Evolutionary conservation across 2,888 invertebrate species (phyloP).

Genomic region (Spatulosminthurus flaviceps): DNA sequence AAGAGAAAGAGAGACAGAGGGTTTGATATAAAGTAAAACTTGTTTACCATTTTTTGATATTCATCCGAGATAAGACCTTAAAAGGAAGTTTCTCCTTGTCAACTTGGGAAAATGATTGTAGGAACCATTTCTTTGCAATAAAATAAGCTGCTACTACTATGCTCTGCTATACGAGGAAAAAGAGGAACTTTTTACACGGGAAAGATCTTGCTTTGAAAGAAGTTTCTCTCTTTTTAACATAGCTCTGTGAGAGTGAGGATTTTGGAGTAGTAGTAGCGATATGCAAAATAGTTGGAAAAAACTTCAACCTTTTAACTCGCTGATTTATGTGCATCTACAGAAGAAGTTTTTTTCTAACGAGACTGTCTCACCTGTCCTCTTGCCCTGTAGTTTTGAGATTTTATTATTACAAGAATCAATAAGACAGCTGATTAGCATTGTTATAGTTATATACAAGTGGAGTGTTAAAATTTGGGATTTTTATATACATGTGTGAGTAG

Average conservation of each 20-base stretch:
- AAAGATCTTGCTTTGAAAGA: not conserved
- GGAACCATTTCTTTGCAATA: not conserved
- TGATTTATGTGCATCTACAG: slow-evolving; percentile 9
- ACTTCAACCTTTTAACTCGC: slow-evolving; percentile 12
- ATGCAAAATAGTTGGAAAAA: slow-evolving; percentile 22
- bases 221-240: too few relatives aligned
- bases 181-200: too few relatives aligned
- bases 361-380: too few relatives aligned
- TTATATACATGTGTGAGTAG: too few relatives aligned
- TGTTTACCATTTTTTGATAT: slow-evolving; percentile 6
- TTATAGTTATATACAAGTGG: too few relatives aligned
- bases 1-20: not conserved
- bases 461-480: too few relatives aligned
- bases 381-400: too few relatives aligned
- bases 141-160: not conserved
- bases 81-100: not conserved
- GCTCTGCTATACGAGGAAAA: too few relatives aligned
- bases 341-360: not conserved
- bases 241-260: too few relatives aligned
- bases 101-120: not conserved
- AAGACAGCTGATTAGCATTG: too few relatives aligned
- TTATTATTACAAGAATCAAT: too few relatives aligned
- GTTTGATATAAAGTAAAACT: not conserved
- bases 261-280: not conserved
- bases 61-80: slow-evolving; percentile 3